phyloP scores from a whole-genome alignment of 2,113 vertebrate species.

The Chrysemys picta region DNA sequence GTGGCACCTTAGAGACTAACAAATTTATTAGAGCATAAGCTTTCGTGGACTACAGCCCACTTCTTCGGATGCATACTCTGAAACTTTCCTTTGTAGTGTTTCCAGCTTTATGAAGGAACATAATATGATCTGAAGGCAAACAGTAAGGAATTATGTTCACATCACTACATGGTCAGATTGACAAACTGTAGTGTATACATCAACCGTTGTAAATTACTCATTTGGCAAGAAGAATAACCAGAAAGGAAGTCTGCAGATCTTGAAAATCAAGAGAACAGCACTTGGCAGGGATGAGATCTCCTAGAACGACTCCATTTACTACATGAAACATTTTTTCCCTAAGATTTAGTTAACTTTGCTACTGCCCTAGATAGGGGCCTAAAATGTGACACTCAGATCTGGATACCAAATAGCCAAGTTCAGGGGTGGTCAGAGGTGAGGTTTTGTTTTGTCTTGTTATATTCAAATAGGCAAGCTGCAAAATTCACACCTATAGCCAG shows the following conservation, averaged over 20 bases:
- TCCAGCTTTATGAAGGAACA: background rate
- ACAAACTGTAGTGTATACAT: background rate
- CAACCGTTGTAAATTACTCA: background rate
- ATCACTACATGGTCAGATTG: background rate
- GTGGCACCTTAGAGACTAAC: too few species aligned
- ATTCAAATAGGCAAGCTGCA: background rate
- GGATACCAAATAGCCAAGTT: background rate
- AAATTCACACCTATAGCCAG: background rate
- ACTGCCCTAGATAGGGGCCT: background rate
- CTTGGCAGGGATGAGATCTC: background rate
- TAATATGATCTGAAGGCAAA: accelerated
- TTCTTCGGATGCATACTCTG: too few species aligned
- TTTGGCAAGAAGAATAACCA: slow-evolving; percentile 19
- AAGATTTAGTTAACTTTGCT: background rate
- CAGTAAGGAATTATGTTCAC: accelerated
- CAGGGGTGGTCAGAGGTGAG: too few species aligned
- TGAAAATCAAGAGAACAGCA: background rate
- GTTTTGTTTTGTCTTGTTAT: background rate
- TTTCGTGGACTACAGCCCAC: too few species aligned
- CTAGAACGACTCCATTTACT: background rate
- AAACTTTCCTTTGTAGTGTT: background rate
- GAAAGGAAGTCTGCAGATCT: background rate
- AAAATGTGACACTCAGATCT: accelerated
- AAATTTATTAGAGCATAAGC: too few species aligned
- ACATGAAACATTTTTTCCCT: background rate